Percentiles rank a stretch among this genome's conserved stretches.
Evolutionary conservation across 2,888 invertebrate genomes (phyloP).

Genomic region (Cataglyphis albicans): DNA sequence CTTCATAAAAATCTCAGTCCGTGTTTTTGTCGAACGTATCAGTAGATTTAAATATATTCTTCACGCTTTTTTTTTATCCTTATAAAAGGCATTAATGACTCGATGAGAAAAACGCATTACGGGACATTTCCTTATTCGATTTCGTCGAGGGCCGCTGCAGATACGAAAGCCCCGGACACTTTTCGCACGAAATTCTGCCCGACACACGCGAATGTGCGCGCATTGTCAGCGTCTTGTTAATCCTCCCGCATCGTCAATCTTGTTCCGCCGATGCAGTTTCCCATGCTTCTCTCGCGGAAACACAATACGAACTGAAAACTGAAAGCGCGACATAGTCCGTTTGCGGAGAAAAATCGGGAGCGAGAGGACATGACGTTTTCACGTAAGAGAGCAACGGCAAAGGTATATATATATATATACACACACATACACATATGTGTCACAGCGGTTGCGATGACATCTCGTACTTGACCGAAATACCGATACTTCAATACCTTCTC

Average conservation of each 20-base stretch:
- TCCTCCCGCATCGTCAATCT: slow-evolving; percentile 53
- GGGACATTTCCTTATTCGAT: slow-evolving; percentile 11
- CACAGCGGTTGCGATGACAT: slow-evolving; percentile 43
- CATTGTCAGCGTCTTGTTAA: slow-evolving; percentile 55
- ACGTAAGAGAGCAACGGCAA: neutral
- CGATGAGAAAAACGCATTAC: neutral
- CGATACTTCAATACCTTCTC: slow-evolving; percentile 19
- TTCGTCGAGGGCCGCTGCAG: neutral
- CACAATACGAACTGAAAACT: slow-evolving; percentile 37
- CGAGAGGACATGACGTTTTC: neutral
- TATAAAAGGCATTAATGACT: neutral
- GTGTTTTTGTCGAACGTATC: no score
- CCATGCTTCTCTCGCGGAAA: slow-evolving; percentile 36
- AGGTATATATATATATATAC: no score
- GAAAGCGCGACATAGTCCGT: slow-evolving; percentile 23
- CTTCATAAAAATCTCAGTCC: no score
- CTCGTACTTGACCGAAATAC: slow-evolving; percentile 58
- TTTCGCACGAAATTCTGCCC: slow-evolving; percentile 22
- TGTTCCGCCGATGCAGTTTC: slow-evolving; percentile 51
- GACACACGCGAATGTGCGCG: slow-evolving; percentile 34
- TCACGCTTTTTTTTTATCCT: no score
- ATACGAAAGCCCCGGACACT: neutral
- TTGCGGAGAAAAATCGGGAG: slow-evolving; percentile 29
- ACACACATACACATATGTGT: neutral
- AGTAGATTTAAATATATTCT: no score